These are phyloP conservation scores for Alligator sinensis DNA, from an alignment of 2,113 vertebrate species.

Conservation along the genomic window DNA sequence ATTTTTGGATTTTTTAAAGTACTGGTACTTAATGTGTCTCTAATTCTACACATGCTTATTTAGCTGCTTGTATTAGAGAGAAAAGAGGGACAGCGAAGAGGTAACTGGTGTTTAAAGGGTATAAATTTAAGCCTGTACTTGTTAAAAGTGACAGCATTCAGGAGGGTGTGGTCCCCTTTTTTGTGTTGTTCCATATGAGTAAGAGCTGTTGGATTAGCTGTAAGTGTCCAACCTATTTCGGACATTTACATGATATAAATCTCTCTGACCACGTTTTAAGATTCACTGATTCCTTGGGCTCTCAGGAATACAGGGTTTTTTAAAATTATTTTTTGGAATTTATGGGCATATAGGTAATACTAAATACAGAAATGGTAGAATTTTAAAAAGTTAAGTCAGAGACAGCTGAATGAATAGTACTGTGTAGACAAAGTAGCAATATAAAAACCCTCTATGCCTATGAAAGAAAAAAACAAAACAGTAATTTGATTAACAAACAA, in stretches of 20 bases:
- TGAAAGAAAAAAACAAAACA: background rate
- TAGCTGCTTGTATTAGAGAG: background rate
- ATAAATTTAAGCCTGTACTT: too few relatives aligned
- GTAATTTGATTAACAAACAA: conserved; percentile 46
- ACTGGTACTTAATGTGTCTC: background rate
- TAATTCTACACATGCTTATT: conserved; percentile 33
- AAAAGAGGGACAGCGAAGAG: background rate
- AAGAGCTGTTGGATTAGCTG: too few relatives aligned
- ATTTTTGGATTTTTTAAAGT: background rate
- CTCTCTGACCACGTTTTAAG: background rate
- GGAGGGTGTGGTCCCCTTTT: too few relatives aligned
- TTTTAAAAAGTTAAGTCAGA: conserved; percentile 55
- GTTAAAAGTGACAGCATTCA: background rate
- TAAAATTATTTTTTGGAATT: conserved; percentile 22
- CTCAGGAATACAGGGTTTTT: background rate
- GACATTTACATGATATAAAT: background rate
- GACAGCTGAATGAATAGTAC: conserved; percentile 41
- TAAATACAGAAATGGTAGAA: conserved; percentile 47
- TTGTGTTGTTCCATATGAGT: too few relatives aligned
- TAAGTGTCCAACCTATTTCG: background rate
- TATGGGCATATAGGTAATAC: conserved; percentile 23
- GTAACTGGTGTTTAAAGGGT: background rate
- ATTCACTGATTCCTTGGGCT: background rate
- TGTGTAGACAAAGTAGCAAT: conserved; percentile 2
- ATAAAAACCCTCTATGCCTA: background rate